These are phyloP conservation scores for Mormyrus hasselquistii DNA, from an alignment of 2,797 vertebrate genomes.

Conservation along the genomic window DNA sequence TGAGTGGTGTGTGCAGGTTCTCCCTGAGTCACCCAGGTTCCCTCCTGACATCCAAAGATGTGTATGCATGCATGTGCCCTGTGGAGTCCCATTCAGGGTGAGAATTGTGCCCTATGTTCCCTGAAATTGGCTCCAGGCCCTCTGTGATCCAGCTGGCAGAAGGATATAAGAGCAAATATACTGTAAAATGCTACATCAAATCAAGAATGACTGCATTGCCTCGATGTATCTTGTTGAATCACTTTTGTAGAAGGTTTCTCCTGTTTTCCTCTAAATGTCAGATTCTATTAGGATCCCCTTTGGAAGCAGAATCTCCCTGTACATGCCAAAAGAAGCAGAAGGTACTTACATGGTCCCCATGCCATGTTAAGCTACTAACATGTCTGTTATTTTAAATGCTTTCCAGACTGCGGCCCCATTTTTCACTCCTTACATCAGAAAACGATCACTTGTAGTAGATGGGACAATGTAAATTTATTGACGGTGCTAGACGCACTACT, in stretches of 20 bases:
- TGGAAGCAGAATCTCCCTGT: conserved; percentile 76
- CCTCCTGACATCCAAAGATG: background rate
- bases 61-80: background rate
- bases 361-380: background rate
- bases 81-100: background rate
- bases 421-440: background rate
- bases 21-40: background rate
- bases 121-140: background rate
- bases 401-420: background rate
- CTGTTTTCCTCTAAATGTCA: conserved; percentile 42
- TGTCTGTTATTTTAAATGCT: background rate
- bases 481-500: background rate
- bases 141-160: background rate
- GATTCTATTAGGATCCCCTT: conserved; percentile 80
- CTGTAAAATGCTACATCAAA: background rate
- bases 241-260: conserved; percentile 18
- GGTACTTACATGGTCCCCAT: conserved; percentile 60
- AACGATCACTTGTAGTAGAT: background rate
- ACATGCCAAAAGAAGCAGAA: conserved; percentile 76
- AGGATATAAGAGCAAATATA: background rate
- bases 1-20: background rate
- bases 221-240: background rate
- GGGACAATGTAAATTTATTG: conserved; percentile 4
- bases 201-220: background rate
- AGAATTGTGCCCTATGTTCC: background rate